Evolutionary conservation across 2,113 vertebrate genomes (phyloP).

Genomic region (Anthoscopus minutus): DNA sequence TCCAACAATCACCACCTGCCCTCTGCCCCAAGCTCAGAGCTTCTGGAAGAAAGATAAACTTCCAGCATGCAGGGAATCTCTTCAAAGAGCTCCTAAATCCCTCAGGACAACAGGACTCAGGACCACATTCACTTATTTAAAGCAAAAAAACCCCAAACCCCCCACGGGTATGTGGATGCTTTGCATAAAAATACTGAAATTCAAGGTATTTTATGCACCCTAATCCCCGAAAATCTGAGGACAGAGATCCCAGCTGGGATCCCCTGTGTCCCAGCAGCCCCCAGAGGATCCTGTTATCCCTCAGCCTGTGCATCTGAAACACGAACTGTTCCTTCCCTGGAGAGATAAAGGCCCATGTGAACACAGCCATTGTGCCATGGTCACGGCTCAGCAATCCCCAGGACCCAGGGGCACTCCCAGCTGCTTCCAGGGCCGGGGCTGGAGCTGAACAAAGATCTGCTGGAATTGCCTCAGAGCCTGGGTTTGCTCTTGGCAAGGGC

Average conservation of each 20-base stretch:
- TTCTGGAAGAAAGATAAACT: no score
- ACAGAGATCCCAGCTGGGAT: fast-evolving
- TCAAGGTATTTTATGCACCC: fast-evolving
- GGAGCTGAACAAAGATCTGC: not conserved
- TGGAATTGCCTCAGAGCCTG: not conserved
- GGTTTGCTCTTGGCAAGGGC: not conserved
- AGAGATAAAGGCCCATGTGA: not conserved
- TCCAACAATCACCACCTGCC: not conserved
- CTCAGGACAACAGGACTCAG: not conserved
- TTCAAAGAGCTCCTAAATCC: not conserved
- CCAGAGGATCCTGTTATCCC: not conserved
- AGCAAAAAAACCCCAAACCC: not conserved
- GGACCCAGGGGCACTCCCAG: not conserved
- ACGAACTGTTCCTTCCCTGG: not conserved
- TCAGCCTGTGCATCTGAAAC: not conserved
- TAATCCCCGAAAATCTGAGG: not conserved
- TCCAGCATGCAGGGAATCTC: not conserved
- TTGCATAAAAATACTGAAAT: fast-evolving
- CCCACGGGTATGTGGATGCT: fast-evolving
- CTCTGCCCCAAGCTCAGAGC: not conserved
- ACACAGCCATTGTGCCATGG: not conserved
- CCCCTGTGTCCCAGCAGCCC: fast-evolving
- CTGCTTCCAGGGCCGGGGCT: not conserved
- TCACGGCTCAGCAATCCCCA: not conserved
- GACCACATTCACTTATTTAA: fast-evolving